phyloP scores from a whole-genome alignment of 2,797 vertebrate genomes.

The Aldrovandia affinis region DNA sequence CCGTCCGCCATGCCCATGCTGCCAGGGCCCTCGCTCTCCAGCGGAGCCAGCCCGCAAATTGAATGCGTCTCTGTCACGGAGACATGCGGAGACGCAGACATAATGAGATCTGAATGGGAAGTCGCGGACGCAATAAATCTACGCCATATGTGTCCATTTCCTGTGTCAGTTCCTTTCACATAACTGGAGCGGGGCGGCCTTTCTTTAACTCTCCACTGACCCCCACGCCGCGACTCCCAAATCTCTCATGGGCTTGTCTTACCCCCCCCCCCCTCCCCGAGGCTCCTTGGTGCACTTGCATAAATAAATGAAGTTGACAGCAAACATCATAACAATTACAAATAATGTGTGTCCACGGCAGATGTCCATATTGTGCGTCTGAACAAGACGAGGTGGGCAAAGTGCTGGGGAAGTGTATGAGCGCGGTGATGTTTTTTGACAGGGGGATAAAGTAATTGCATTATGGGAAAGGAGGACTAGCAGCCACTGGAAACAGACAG shows the following conservation, averaged over 20 bases:
- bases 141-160: constrained; percentile 89
- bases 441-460: constrained; percentile 35
- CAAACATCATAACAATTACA: constrained; percentile 82
- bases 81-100: constrained; percentile 66
- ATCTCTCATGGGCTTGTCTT: constrained; percentile 79
- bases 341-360: constrained; percentile 75
- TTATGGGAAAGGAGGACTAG: constrained; percentile 16
- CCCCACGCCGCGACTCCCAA: constrained; percentile 83
- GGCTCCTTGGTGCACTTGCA: constrained; percentile 79
- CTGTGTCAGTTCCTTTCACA: constrained; percentile 89
- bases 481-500: constrained; percentile 25
- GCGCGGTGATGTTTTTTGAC: constrained; percentile 22
- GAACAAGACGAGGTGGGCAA: constrained; percentile 66
- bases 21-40: constrained; percentile 59
- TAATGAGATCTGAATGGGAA: constrained; percentile 87
- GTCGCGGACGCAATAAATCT: constrained; percentile 83
- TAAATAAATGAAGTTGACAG: constrained; percentile 88
- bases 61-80: constrained; percentile 62
- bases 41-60: constrained; percentile 67
- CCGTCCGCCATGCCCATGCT: constrained; percentile 41
- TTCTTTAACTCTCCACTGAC: constrained; percentile 74
- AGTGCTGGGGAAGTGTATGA: constrained; percentile 35
- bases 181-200: constrained; percentile 72
- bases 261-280: constrained; percentile 53
- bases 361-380: constrained; percentile 67